Base-by-base conservation (phyloP, 2,888 invertebrate species). In the Thelaira solivaga region DNA sequence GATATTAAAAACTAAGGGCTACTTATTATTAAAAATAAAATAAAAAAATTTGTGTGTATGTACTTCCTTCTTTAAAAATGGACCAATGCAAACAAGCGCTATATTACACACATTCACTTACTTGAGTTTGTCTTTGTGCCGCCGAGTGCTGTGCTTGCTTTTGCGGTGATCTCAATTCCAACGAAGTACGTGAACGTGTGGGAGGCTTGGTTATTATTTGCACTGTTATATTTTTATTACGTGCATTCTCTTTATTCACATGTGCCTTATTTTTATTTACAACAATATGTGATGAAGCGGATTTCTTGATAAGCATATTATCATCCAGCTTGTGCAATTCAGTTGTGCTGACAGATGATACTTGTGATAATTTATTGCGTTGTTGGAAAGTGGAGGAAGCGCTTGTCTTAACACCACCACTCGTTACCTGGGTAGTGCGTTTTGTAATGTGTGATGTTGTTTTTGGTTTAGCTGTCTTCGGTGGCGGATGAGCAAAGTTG, bases 281-380 rank as follows among this genome's bases (percentile, higher is more conserved):
- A 53, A 85, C 84, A 47, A 84, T 83, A 73, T 86, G 86, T 57
- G 87, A 85, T 0, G 87, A 86, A 13, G 85, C 83, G 0, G 88
- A 86, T 67, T 88, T 88, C 71, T 85, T 88, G 18, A 88, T 80
- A 29, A 87, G 81, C 84, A 87, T 85, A 80, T 86, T 88, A 53
- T 89, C 89, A 68, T 89, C 89, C 61, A 89, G 84, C 82, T 89
- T 89, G 81, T 88, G 88, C 81, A 89, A 80, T 79, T 89, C 89
- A 81, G 88, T 88, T 57, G 89, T 86, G 81, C 89, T 89, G 49
- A 87, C 85, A 36, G 89, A 88, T 3, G 88, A 85, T 29, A 88
- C 82, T 77, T 85, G 86, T 4, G 88, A 84, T 53, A 88, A 77
- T 73, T 87, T 88, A 69, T 83, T 85, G 31, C 82, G 84, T 62